A percentile compares a stretch with the other conserved stretches of the same genome.
Conservation (phyloP, 2,888 invertebrate species). For the Abrostola triplasia region DNA sequence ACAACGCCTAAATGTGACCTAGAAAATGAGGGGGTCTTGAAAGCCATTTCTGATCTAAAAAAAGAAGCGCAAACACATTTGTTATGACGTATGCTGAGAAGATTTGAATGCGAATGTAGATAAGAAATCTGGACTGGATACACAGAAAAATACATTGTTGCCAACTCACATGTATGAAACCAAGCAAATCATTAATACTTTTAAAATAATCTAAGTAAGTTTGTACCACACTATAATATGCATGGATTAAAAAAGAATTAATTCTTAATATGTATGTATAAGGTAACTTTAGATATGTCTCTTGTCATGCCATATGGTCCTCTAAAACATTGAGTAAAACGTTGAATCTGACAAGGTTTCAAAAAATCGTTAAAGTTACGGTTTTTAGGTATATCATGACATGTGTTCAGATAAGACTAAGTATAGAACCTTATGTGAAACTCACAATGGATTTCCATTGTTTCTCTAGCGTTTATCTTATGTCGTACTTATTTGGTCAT, state of each 20-base stretch:
- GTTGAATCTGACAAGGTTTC: background rate
- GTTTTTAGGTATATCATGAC: background rate
- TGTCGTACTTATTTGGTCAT: constrained; percentile 50
- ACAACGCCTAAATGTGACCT: constrained; percentile 41
- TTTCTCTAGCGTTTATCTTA: constrained; percentile 37
- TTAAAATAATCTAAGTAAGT: too few species aligned
- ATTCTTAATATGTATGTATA: too few species aligned
- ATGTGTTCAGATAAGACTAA: background rate
- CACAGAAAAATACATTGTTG: background rate
- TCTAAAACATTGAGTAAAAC: too few species aligned
- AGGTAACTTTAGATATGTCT: too few species aligned
- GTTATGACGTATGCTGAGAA: background rate
- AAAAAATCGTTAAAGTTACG: background rate
- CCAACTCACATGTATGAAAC: background rate
- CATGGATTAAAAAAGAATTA: too few species aligned
- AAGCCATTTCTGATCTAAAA: constrained; percentile 35
- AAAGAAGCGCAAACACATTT: background rate
- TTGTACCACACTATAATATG: too few species aligned
- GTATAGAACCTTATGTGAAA: background rate
- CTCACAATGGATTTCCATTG: constrained; percentile 34
- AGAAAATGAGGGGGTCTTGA: constrained; percentile 30
- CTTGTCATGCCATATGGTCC: too few species aligned
- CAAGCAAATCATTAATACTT: background rate
- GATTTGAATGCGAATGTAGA: background rate
- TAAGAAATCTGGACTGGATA: background rate